Percentiles rank a stretch among this genome's conserved stretches.
Conservation (phyloP, 2,888 invertebrate species). For the Labia minor region DNA sequence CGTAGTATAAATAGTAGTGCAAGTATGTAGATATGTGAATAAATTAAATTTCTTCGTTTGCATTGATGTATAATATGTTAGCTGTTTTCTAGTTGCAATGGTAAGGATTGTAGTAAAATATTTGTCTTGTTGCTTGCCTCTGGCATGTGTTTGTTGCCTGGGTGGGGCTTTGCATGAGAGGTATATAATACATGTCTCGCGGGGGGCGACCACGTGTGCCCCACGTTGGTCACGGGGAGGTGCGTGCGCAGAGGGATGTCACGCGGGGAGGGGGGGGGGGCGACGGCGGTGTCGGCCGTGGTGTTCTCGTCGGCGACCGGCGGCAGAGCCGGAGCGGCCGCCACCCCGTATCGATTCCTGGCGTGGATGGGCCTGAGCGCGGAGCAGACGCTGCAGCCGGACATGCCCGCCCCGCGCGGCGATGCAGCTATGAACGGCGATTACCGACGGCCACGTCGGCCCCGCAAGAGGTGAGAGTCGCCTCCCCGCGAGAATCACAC, state of each 20-base stretch:
- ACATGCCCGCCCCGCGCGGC: slow-evolving; percentile 15
- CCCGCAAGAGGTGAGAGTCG: slow-evolving; percentile 19
- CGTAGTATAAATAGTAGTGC: no score
- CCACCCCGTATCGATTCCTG: background rate
- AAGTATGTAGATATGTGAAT: no score
- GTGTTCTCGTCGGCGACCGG: background rate
- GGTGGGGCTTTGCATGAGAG: no score
- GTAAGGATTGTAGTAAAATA: no score
- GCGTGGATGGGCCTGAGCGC: slow-evolving; percentile 6
- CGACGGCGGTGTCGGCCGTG: background rate
- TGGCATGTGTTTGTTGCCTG: no score
- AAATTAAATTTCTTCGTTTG: no score
- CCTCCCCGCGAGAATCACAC: background rate
- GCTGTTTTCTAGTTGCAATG: no score
- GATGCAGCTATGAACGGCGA: slow-evolving; percentile 24
- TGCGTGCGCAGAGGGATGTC: slow-evolving; percentile 1
- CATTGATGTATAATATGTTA: no score
- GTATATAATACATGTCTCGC: background rate
- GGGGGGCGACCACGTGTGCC: background rate
- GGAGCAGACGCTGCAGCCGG: slow-evolving; percentile 6
- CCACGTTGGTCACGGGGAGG: background rate
- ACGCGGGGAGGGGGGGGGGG: background rate
- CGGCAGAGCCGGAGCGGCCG: slow-evolving; percentile 7
- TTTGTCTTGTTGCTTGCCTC: no score
- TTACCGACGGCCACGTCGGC: slow-evolving; percentile 23